These are phyloP conservation scores for Novumbra hubbsi DNA, from an alignment of 2,797 vertebrate genomes.

Conservation along the genomic window DNA sequence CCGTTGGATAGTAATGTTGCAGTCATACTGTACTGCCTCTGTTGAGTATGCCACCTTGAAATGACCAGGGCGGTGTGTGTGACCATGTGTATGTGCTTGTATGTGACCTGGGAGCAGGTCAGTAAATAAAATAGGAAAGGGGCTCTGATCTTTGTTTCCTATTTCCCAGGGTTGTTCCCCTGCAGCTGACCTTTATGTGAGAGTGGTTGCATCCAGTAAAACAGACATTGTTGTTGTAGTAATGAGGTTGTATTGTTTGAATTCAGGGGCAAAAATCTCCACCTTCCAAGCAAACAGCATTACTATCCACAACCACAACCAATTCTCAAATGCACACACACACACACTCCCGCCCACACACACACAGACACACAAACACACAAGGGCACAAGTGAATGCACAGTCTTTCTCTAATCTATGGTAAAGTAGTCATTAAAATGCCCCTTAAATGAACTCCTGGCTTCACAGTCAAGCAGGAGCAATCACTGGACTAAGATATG, in stretches of 20 bases:
- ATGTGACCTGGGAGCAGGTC: neutral
- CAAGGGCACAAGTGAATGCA: neutral
- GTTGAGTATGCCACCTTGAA: too few species aligned
- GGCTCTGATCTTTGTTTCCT: neutral
- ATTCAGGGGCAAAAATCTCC: neutral
- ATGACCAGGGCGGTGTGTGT: too few species aligned
- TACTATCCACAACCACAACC: neutral
- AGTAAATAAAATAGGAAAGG: neutral
- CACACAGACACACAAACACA: neutral
- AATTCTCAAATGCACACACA: neutral
- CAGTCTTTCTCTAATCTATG: neutral
- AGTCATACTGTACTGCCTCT: too few species aligned
- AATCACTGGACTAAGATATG: neutral
- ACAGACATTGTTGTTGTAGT: neutral
- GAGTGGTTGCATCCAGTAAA: neutral
- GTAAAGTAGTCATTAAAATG: neutral
- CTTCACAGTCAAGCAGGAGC: neutral
- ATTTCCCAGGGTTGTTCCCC: slow-evolving; percentile 14
- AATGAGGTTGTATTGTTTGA: neutral
- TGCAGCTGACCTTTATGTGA: slow-evolving; percentile 21
- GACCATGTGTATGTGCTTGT: neutral
- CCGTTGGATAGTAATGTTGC: too few species aligned
- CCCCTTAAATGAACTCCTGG: neutral
- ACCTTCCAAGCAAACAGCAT: neutral
- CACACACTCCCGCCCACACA: neutral